Percentiles rank a stretch among this genome's conserved stretches.
Conservation (phyloP, 2,797 vertebrate species). For the Gymnopithys bicolor region DNA sequence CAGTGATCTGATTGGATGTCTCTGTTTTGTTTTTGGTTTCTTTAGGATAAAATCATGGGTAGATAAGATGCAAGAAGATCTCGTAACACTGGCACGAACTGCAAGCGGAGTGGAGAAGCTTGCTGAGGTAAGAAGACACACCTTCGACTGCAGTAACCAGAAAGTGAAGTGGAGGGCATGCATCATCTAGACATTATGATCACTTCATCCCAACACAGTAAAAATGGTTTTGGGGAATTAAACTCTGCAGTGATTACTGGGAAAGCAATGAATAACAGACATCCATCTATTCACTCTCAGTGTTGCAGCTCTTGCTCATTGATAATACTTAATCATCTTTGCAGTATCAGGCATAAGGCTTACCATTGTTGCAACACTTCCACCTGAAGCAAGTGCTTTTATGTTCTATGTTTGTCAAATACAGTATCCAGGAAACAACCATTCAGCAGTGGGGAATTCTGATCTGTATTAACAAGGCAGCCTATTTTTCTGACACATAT, state of each 20-base stretch:
- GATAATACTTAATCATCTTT: constrained; percentile 56
- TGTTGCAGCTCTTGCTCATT: neutral
- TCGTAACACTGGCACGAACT: constrained; percentile 88
- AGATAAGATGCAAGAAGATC: constrained; percentile 95
- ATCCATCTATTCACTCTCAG: neutral
- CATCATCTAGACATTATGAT: neutral
- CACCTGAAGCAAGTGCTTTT: neutral
- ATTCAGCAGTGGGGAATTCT: neutral
- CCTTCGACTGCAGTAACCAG: neutral
- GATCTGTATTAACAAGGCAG: neutral
- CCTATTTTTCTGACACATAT: neutral
- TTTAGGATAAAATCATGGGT: constrained; percentile 96
- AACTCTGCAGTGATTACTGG: neutral
- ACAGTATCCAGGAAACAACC: constrained; percentile 8
- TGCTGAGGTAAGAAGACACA: constrained; percentile 69
- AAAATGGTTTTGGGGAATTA: neutral
- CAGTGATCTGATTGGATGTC: constrained; percentile 47
- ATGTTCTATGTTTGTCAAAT: neutral
- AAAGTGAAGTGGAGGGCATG: neutral
- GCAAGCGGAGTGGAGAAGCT: constrained; percentile 90
- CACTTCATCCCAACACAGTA: neutral
- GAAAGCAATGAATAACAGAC: neutral
- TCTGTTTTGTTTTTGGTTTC: constrained; percentile 39
- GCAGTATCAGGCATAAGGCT: neutral
- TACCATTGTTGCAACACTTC: neutral